Base-by-base conservation (phyloP, 2,797 vertebrate species). In the Pseudochirops cupreus region DNA sequence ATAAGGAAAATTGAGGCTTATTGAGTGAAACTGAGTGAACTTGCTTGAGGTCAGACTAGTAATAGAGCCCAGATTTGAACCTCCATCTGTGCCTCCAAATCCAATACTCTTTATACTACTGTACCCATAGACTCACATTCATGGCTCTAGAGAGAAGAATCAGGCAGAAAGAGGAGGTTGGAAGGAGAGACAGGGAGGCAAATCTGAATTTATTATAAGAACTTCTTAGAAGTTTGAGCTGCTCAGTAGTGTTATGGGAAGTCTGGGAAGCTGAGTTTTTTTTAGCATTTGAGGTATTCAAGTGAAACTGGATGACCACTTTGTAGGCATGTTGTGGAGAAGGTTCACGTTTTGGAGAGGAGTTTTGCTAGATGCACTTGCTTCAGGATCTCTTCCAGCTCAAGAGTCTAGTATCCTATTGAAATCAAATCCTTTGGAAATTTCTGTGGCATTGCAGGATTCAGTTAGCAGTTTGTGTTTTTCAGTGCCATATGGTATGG, bases 391-490 rank as follows among this genome's bases (percentile, higher is more conserved):
- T n/a, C 33, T 74, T 74, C 33, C 14, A 67, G 33, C 62, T n/a
- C 5, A 33, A n/a, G 33, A 74, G 33, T 74, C 14, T 74, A 39
- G 33, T 14, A 74, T 74, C 16, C 94, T 94, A 93, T 57, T 96
- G 94, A 97, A 93, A 92, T 94, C 56, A 94, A 74, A 31, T 95
- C 94, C 94, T 97, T 82, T 93, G 93, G 95, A 92, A 94, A 97
- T 97, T 96, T 97, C 95, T 97, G 94, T 96, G 95, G 29, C 94
- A 82, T 96, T 95, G 92, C 90, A 21, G 96, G 97, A 50, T 95
- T 96, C 95, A 96, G 96, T 98, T 97, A 97, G 98, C 97, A 97
- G 96, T 96, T 96, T 97, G 94, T 93, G 97, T 96, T 96, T 97
- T 95, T 33, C 55, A 92, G 92, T 96, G 95, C 95, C 97, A 97